Conservation (phyloP, 1,140 invertebrate genomes). For the Epicauta chinensis region DNA sequence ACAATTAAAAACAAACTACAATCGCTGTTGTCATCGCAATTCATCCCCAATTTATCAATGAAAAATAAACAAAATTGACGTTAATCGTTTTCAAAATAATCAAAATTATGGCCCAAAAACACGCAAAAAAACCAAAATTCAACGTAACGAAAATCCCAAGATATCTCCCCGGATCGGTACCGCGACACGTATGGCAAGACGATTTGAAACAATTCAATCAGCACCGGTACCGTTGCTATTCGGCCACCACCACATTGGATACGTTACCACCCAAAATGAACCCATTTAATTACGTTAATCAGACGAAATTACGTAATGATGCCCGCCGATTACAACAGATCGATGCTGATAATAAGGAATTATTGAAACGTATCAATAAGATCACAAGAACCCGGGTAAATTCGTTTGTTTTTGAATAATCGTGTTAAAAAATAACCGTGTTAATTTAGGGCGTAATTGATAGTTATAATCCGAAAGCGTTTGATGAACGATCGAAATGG, state of each 20-base stretch:
- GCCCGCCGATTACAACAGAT: conserved; percentile 31
- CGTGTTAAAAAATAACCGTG: neutral
- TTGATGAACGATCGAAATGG: conserved; percentile 25
- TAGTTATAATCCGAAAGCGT: conserved; percentile 31
- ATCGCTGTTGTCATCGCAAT: conserved; percentile 30
- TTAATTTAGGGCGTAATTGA: conserved; percentile 30
- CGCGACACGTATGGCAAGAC: conserved; percentile 1
- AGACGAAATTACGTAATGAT: conserved; percentile 32
- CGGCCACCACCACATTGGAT: conserved; percentile 38
- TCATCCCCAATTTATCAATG: conserved; percentile 25
- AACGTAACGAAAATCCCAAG: conserved; percentile 25
- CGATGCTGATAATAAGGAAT: conserved; percentile 43
- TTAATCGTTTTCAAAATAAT: conserved; percentile 11
- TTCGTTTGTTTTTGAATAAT: conserved; percentile 10
- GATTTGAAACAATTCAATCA: conserved; percentile 35
- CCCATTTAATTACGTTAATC: conserved; percentile 36
- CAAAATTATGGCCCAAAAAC: no score
- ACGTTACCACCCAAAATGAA: conserved; percentile 41
- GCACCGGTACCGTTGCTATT: conserved; percentile 24
- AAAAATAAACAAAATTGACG: neutral
- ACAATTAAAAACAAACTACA: conserved; percentile 35
- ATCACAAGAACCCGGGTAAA: conserved; percentile 42
- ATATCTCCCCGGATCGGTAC: conserved; percentile 25
- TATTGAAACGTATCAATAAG: conserved; percentile 42
- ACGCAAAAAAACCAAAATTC: conserved; percentile 19